Evolutionary conservation across 2,888 invertebrate genomes (phyloP).

Genomic region (Ethmia dodecea): DNA sequence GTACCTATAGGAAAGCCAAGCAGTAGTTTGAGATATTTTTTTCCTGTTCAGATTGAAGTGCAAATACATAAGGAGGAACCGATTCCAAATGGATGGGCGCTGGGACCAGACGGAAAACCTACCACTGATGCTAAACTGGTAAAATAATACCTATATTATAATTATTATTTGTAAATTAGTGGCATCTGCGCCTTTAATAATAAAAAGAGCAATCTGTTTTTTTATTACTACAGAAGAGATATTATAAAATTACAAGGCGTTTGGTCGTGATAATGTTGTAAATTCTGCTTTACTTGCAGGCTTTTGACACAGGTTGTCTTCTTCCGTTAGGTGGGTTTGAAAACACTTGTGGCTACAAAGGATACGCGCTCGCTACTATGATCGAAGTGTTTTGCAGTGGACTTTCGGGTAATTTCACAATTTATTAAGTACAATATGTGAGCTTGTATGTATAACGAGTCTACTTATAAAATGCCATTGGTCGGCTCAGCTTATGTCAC

Average conservation of each 20-base stretch:
- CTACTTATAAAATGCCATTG: too few relatives aligned
- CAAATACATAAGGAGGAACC: constrained; percentile 85
- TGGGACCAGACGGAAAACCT: constrained; percentile 77
- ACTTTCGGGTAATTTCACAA: constrained; percentile 75
- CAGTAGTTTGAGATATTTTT: too few relatives aligned
- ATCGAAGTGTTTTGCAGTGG: constrained; percentile 93
- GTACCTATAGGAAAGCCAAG: too few relatives aligned
- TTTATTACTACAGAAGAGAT: too few relatives aligned
- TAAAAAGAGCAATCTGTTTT: not conserved
- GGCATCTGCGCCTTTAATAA: not conserved
- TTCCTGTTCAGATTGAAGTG: constrained; percentile 83
- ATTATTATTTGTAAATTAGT: not conserved
- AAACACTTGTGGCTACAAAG: constrained; percentile 89
- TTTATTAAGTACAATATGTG: too few relatives aligned
- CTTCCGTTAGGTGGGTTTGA: constrained; percentile 87
- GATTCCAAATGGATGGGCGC: constrained; percentile 92
- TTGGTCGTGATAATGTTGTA: too few relatives aligned
- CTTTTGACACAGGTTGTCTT: constrained; percentile 75
- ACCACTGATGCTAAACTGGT: constrained; percentile 81
- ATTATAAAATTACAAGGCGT: too few relatives aligned
- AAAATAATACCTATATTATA: constrained; percentile 11
- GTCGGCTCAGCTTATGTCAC: too few relatives aligned
- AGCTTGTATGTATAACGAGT: too few relatives aligned
- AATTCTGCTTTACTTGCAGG: constrained; percentile 63
- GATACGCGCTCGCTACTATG: constrained; percentile 89